A percentile compares a stretch with the other conserved stretches of the same genome.
These are phyloP conservation scores for Drosophila triauraria DNA, from an alignment of 1,140 invertebrate species.

Conservation along the genomic window DNA sequence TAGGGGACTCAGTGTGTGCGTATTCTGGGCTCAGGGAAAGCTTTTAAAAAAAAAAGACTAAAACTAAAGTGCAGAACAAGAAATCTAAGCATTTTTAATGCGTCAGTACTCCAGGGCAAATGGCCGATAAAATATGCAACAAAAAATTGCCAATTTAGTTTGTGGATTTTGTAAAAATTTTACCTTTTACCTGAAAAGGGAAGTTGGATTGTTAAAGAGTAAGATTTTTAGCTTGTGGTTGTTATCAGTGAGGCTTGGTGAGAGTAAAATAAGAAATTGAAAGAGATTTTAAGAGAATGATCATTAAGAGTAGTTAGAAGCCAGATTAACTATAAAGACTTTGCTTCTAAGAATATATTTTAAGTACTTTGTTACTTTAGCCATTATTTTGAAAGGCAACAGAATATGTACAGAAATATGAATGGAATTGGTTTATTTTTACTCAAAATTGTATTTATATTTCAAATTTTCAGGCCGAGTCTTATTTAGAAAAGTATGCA, in stretches of 20 bases:
- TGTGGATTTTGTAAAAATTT: not conserved
- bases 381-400: too few species aligned
- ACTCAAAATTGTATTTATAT: too few species aligned
- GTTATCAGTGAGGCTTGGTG: too few species aligned
- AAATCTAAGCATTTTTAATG: slow-evolving; percentile 16
- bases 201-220: not conserved
- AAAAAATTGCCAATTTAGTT: not conserved
- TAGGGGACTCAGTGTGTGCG: not conserved
- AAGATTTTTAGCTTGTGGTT: not conserved
- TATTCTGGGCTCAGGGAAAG: not conserved
- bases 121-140: not conserved
- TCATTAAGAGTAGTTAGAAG: not conserved
- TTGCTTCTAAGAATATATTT: not conserved
- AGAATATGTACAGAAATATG: too few species aligned
- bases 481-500: too few species aligned
- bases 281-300: not conserved
- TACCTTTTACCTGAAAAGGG: not conserved
- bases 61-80: not conserved
- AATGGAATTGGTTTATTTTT: too few species aligned
- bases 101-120: slow-evolving; percentile 3
- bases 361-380: too few species aligned
- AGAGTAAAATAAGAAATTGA: not conserved
- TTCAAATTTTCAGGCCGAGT: too few species aligned
- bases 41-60: not conserved
- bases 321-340: not conserved